Base-by-base conservation (phyloP, 2,888 invertebrate species). In the Hypomecis punctinalis region DNA sequence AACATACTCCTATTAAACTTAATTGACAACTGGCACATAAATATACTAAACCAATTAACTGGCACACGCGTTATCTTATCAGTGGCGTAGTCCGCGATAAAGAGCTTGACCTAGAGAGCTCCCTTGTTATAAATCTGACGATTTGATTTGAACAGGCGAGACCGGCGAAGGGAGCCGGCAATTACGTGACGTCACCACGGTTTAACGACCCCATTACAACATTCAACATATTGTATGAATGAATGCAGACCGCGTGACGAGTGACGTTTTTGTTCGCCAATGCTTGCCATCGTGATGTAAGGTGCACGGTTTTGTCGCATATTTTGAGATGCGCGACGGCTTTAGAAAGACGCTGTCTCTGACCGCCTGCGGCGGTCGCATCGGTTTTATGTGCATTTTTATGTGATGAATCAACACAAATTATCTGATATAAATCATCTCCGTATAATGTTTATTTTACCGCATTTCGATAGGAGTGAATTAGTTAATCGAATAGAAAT, bases 181-280 rank as follows among this genome's bases (percentile, higher is more conserved):
- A 92, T 92, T 93, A 92, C 82, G 88, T 92, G 92, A 93, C 92
- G 92, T 92, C 92, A 90, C 83, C 83, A 76, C 85, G 82, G 92
- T 91, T 91, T 91, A 93, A 92, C 91, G 92, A 92, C 91, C 92
- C 92, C 87, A 91, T 92, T 91, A 92, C 87, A 90, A 90, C 87
- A 87, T 86, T 86, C 84, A 86, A 87, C 89, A 90, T 90, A 89
- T 88, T 89, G 66, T 89, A 90, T 90, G 92, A 93, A 92, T 92
- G 92, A 92, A 90, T 91, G 92, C 90, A 92, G 78, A 78, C 88
- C 82, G 88, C 88, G 86, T 89, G 89, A 90, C 88, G 85, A 81
- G 81, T 86, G 88, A 88, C 87, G 89, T 86, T 89, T 87, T 88
- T 85, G 79, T 84, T 81, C 79, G 80, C 80, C 78, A 79, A 82